phyloP scores from a whole-genome alignment of 2,797 vertebrate genomes.

The Hippopotamyrus pictus region DNA sequence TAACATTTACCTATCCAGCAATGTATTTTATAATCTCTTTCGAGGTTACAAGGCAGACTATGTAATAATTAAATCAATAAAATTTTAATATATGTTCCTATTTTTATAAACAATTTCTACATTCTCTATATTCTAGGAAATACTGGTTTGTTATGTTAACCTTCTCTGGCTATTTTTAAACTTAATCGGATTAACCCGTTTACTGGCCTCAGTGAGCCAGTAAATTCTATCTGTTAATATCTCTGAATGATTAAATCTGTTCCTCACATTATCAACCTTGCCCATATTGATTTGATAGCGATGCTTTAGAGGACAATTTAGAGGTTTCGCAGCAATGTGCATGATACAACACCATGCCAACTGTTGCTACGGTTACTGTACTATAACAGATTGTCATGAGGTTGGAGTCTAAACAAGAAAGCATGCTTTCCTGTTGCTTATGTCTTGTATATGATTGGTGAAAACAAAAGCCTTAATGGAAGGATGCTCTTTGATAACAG shows the following conservation, averaged over 20 bases:
- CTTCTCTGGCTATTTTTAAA: neutral
- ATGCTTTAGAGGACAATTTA: neutral
- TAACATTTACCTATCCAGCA: neutral
- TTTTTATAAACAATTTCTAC: neutral
- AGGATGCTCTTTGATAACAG: neutral
- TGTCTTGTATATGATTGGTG: neutral
- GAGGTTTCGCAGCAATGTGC: neutral
- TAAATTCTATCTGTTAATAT: conserved; percentile 1
- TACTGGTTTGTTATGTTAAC: neutral
- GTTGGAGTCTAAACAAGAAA: neutral
- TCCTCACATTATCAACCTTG: neutral
- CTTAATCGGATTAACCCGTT: neutral
- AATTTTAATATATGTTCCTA: neutral
- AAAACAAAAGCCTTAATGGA: neutral
- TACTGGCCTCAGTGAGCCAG: neutral
- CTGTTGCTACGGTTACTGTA: neutral
- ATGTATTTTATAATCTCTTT: neutral
- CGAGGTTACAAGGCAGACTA: neutral
- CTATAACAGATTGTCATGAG: neutral
- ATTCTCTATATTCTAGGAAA: neutral
- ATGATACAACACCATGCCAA: neutral
- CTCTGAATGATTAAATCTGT: neutral
- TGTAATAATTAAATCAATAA: neutral
- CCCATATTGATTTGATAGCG: neutral
- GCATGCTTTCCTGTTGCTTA: neutral